These are phyloP conservation scores for Sitodiplosis mosellana DNA, from an alignment of 1,140 invertebrate species.

Conservation along the genomic window DNA sequence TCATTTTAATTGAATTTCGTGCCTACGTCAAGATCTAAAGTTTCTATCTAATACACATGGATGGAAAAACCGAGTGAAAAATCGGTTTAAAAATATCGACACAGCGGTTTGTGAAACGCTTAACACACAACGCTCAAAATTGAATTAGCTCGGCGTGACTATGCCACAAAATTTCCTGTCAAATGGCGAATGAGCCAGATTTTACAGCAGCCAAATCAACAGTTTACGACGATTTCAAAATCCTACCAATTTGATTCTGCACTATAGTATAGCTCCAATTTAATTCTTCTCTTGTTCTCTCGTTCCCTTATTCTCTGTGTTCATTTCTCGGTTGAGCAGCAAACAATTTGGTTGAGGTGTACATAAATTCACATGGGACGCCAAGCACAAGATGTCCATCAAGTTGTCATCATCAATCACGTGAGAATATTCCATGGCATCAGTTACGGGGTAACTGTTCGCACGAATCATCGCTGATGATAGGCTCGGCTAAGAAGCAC, in stretches of 20 bases:
- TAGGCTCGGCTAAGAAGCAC: not conserved
- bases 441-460: not conserved
- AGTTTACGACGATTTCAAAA: not conserved
- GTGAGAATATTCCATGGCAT: not conserved
- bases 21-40: too few relatives aligned
- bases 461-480: not conserved
- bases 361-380: not conserved
- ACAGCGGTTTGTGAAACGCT: too few relatives aligned
- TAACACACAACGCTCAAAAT: too few relatives aligned
- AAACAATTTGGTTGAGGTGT: constrained; percentile 1
- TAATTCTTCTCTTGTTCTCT: too few relatives aligned
- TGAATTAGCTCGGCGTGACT: not conserved
- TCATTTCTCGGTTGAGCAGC: not conserved
- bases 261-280: too few relatives aligned
- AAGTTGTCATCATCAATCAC: not conserved
- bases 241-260: too few relatives aligned
- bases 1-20: too few relatives aligned
- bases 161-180: not conserved
- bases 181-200: not conserved
- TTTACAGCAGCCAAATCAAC: too few relatives aligned
- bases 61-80: too few relatives aligned
- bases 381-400: not conserved
- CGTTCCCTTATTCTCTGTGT: not conserved
- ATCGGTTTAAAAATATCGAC: too few relatives aligned
- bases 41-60: too few relatives aligned